phyloP scores from a whole-genome alignment of 2,797 vertebrate genomes.

The Gorsachius magnificus region DNA sequence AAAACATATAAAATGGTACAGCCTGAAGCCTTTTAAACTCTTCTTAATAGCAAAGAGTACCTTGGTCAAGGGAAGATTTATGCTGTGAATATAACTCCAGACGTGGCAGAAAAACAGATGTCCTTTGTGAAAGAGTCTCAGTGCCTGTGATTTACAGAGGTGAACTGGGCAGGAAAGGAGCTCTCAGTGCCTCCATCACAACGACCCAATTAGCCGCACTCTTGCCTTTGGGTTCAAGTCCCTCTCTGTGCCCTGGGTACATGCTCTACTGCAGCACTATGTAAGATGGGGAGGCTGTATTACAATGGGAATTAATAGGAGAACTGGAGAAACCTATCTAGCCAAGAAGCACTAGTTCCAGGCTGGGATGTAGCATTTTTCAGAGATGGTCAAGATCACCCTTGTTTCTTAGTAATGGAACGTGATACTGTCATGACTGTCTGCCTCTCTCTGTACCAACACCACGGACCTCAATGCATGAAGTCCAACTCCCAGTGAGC shows the following conservation, averaged over 20 bases:
- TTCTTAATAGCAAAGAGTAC: not conserved
- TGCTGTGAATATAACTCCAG: not conserved
- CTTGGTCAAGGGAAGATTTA: not conserved
- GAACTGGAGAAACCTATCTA: not conserved
- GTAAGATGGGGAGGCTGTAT: not conserved
- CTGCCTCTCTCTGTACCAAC: not conserved
- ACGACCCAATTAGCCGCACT: not conserved
- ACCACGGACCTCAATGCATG: not conserved
- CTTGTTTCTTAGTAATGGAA: not conserved
- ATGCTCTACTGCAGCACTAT: not conserved
- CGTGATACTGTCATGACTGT: not conserved
- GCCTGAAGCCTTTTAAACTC: not conserved
- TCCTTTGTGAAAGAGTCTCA: not conserved
- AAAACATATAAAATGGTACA: conserved; percentile 25
- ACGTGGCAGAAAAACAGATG: not conserved
- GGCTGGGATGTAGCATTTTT: not conserved
- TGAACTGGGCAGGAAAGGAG: not conserved
- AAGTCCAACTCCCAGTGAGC: not conserved
- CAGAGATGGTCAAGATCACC: not conserved
- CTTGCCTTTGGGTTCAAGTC: not conserved
- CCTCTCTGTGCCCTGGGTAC: not conserved
- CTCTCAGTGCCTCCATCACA: not conserved
- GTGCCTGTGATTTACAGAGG: not conserved
- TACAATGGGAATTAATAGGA: not conserved
- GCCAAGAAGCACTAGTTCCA: not conserved